Evolutionary conservation across 2,113 vertebrate genomes (phyloP).

Genomic region (Ramphastos sulfuratus): DNA sequence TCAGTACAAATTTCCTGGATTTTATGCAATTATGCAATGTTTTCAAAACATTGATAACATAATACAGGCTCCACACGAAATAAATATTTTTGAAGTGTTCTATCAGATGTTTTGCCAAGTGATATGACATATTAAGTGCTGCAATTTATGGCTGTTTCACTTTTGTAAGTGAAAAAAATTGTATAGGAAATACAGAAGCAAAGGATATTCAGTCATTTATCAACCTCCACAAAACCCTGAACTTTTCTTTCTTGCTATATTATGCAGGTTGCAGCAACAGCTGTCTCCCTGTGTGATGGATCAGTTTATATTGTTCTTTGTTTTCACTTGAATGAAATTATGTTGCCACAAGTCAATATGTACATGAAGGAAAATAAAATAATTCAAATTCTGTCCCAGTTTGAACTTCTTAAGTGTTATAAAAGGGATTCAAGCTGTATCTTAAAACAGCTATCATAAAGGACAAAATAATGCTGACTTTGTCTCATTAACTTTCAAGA

Average conservation of each 20-base stretch:
- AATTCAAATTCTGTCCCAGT: neutral
- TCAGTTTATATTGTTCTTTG: neutral
- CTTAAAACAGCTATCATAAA: neutral
- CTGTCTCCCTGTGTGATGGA: neutral
- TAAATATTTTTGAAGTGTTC: neutral
- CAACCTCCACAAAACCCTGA: neutral
- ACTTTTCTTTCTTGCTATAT: neutral
- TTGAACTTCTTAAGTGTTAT: neutral
- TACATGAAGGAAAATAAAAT: neutral
- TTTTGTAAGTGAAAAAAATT: neutral
- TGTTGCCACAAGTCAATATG: neutral
- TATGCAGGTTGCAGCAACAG: neutral
- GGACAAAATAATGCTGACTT: neutral
- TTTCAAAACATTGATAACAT: neutral
- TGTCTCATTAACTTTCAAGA: neutral
- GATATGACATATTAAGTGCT: neutral
- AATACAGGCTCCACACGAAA: neutral
- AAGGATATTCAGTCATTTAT: neutral
- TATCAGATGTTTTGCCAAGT: neutral
- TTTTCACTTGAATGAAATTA: conserved; percentile 9
- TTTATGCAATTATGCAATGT: neutral
- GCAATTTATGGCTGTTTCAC: neutral
- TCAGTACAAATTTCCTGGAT: neutral
- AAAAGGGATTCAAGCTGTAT: neutral
- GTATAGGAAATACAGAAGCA: neutral